Conservation (phyloP, 2,113 vertebrate species). For the Dendrocopos noguchii region DNA sequence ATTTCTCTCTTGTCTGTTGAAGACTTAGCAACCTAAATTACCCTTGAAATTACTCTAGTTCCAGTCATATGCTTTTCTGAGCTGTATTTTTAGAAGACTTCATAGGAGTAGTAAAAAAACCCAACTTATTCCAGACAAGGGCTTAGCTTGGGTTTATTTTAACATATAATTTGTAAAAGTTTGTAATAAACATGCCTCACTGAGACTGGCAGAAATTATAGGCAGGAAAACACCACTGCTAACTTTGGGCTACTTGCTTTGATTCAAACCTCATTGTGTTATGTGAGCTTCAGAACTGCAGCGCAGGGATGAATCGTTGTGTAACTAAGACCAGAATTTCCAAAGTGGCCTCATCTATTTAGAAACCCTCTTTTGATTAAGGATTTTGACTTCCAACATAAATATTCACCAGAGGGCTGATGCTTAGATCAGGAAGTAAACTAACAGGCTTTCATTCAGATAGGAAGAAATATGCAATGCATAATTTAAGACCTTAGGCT, state of each 20-base stretch:
- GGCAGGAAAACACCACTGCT: slow-evolving; percentile 26
- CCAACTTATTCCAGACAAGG: slow-evolving; percentile 28
- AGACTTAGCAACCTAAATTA: slow-evolving; percentile 23
- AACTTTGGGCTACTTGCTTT: slow-evolving; percentile 21
- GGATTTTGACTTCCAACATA: neutral
- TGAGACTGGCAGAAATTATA: slow-evolving; percentile 20
- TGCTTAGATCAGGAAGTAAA: neutral
- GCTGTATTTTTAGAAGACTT: slow-evolving; percentile 31
- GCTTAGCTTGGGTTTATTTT: slow-evolving; percentile 40
- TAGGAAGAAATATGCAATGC: neutral
- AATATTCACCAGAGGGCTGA: slow-evolving; percentile 8
- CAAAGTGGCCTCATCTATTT: neutral
- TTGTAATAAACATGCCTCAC: slow-evolving; percentile 33
- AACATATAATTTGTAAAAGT: slow-evolving; percentile 64
- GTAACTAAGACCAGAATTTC: slow-evolving; percentile 14
- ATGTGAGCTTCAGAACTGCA: neutral
- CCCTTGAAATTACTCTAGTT: neutral
- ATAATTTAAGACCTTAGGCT: neutral
- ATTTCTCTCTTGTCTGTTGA: neutral
- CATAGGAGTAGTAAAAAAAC: neutral
- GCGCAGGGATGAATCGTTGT: neutral
- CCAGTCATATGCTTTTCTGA: neutral
- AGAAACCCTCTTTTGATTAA: neutral
- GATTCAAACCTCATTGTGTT: slow-evolving; percentile 12
- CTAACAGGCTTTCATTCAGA: slow-evolving; percentile 7